phyloP scores from a whole-genome alignment of 2,888 invertebrate genomes.

The Ophioninae sp. region DNA sequence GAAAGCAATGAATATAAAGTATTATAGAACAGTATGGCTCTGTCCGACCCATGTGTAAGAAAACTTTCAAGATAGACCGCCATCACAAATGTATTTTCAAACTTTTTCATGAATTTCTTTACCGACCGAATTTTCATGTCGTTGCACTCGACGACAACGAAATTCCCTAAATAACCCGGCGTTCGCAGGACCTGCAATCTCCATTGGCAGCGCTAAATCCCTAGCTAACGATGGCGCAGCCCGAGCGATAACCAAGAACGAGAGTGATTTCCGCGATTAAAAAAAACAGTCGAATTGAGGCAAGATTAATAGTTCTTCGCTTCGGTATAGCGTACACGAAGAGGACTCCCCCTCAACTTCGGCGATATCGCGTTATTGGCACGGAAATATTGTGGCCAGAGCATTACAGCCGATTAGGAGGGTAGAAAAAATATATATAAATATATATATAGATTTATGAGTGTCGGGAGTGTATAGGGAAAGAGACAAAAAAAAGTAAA shows the following conservation, averaged over 20 bases:
- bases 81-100: no score
- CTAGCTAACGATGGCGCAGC: constrained; percentile 24
- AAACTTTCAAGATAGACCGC: no score
- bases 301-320: constrained; percentile 11
- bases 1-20: no score
- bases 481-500: constrained; percentile 39
- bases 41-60: no score
- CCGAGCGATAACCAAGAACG: constrained; percentile 19
- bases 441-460: neutral
- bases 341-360: neutral
- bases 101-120: neutral
- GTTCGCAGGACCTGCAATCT: neutral
- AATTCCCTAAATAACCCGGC: neutral
- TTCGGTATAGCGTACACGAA: neutral
- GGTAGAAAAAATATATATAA: neutral
- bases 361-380: neutral
- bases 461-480: neutral
- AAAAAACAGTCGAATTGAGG: constrained; percentile 28
- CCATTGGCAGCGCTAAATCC: neutral
- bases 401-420: neutral
- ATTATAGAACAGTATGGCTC: no score
- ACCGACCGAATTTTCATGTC: neutral
- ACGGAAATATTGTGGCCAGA: constrained; percentile 12
- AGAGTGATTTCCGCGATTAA: constrained; percentile 21
- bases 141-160: neutral